These are phyloP conservation scores for Cyprinodon diabolis DNA, from an alignment of 2,797 vertebrate genomes.

Conservation along the genomic window DNA sequence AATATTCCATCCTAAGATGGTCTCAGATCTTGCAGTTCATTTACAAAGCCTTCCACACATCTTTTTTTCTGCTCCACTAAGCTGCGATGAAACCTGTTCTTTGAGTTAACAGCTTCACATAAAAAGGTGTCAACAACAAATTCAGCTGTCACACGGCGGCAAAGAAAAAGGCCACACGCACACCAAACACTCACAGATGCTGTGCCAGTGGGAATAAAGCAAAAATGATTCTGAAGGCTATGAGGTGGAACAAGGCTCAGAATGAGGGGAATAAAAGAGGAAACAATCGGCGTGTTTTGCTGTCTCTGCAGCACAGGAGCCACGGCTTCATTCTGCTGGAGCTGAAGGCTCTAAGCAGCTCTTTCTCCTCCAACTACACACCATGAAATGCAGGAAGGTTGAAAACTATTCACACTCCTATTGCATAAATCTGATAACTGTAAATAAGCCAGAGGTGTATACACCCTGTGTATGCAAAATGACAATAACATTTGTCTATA, in stretches of 20 bases:
- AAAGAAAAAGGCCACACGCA: background rate
- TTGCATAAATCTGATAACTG: background rate
- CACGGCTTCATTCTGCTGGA: background rate
- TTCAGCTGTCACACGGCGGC: background rate
- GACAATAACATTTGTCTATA: too few relatives aligned
- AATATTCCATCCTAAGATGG: background rate
- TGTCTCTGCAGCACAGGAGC: background rate
- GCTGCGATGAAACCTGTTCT: slow-evolving; percentile 6
- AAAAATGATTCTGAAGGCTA: slow-evolving; percentile 2
- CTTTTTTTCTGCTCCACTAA: background rate
- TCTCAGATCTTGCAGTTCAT: background rate
- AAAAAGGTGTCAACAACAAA: background rate
- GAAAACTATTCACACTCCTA: background rate
- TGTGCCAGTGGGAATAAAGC: slow-evolving; percentile 2
- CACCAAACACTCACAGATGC: background rate
- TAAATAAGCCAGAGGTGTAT: background rate
- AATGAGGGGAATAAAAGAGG: slow-evolving; percentile 16
- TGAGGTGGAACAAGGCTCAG: background rate
- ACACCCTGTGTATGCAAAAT: too few relatives aligned
- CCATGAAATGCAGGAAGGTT: too few relatives aligned
- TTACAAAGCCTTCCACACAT: background rate
- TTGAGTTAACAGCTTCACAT: slow-evolving; percentile 3
- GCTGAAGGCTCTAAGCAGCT: background rate
- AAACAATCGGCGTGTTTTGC: background rate
- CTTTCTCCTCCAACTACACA: background rate